phyloP scores from a whole-genome alignment of 2,113 vertebrate genomes.

The Meleagris gallopavo region DNA sequence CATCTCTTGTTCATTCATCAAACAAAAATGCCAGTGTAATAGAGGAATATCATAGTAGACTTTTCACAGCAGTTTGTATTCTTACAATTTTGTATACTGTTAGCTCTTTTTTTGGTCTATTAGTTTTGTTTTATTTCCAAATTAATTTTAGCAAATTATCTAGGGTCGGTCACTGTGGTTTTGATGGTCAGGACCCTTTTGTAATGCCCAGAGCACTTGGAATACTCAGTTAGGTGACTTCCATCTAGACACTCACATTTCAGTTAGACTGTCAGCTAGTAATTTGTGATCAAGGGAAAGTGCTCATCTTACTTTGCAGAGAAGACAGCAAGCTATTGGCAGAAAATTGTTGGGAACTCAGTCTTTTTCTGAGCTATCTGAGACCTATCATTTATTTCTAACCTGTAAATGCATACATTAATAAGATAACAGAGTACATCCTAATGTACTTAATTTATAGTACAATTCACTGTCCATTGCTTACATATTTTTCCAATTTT shows the following conservation, averaged over 20 bases:
- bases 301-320: neutral
- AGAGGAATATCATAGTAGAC: neutral
- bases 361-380: neutral
- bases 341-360: neutral
- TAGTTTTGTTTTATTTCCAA: too few species aligned
- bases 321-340: neutral
- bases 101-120: neutral
- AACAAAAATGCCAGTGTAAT: neutral
- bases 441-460: neutral
- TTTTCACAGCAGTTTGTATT: neutral
- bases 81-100: neutral
- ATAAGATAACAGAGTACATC: neutral
- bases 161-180: neutral
- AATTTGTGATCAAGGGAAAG: neutral
- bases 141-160: neutral
- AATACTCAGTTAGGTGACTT: neutral
- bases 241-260: neutral
- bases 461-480: neutral
- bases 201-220: neutral
- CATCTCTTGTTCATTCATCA: neutral
- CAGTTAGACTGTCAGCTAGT: neutral
- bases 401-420: neutral
- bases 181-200: neutral
- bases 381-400: neutral
- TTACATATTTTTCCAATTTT: neutral